Evolutionary conservation across 2,797 vertebrate species (phyloP), one percentile per base, ranked within the genome.

Genomic region (Alosa sapidissima): DNA sequence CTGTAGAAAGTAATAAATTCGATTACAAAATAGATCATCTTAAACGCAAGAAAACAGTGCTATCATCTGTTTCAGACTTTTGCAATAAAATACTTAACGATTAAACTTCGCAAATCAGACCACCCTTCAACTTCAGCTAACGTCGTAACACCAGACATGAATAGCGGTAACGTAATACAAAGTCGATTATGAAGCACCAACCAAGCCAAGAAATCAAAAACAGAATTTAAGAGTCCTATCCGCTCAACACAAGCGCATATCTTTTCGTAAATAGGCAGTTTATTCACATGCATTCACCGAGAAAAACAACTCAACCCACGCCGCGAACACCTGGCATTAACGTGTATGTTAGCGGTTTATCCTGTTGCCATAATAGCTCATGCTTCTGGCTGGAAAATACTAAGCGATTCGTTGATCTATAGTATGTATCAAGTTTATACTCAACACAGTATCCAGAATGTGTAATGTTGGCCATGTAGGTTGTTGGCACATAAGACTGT

Each of bases 281-380:
- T 21, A 47, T 33, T 16, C 6, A 41, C 14, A 41, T 78, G 72
- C 19, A 47, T 21, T 47, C 41, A 78, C 19, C 41, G 72, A 78
- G 41, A 36, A 78, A 78, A 78, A 78, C 72, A 78, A 9, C 65
- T 11, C 60, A 28, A 28, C n/a, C 60, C 60, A 65, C 60, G 60
- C 60, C 60, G 24, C n/a, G 7, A 24, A 65, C 60, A 65, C 60
- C 72, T 78, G 68, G 68, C 33, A 75, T 75, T 16, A 75, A 78
- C 65, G 65, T 47, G 47, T 1, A 8, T 36, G 65, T 72, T 72
- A 72, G 65, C 7, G 68, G 68, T 36, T 45, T 41, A 75, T 75
- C 14, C 72, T 47, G 72, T 78, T 47, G 36, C 19, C 45, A 9
- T 41, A 47, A 9, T 41, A 47, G 36, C 72, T 78, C 72, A 47